A percentile compares a stretch with the other conserved stretches of the same genome.
These are phyloP conservation scores for Neuroterus valhalla DNA, from an alignment of 1,140 invertebrate species.

Conservation along the genomic window DNA sequence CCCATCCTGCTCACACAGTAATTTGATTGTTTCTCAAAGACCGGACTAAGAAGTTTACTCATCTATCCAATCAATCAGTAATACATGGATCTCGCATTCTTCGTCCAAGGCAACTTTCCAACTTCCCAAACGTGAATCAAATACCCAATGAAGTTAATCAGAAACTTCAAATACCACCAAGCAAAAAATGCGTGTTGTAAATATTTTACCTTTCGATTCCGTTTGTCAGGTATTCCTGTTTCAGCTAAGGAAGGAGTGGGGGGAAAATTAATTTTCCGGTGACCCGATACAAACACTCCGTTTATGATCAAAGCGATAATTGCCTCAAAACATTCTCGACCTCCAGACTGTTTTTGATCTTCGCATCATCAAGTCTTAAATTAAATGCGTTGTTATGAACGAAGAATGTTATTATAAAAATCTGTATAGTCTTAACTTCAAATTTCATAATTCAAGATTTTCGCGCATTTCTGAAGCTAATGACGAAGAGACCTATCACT, in stretches of 20 bases:
- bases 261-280: conserved; percentile 63
- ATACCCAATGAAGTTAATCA: background rate
- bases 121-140: conserved; percentile 8
- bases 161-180: background rate
- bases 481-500: conserved; percentile 34
- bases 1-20: too few relatives aligned
- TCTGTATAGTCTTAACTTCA: background rate
- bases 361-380: background rate
- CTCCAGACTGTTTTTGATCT: conserved; percentile 9
- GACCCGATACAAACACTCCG: conserved; percentile 64
- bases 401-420: background rate
- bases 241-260: conserved; percentile 45
- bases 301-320: conserved; percentile 68
- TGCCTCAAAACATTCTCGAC: conserved; percentile 33
- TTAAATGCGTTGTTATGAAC: background rate
- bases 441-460: background rate
- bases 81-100: background rate
- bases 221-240: conserved; percentile 34
- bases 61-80: background rate
- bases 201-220: conserved; percentile 47
- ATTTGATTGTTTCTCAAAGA: background rate
- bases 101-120: background rate
- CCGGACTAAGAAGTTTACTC: background rate
- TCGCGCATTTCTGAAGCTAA: conserved; percentile 15
- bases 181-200: background rate